phyloP scores from a whole-genome alignment of 2,797 vertebrate species.

The Semotilus atromaculatus region DNA sequence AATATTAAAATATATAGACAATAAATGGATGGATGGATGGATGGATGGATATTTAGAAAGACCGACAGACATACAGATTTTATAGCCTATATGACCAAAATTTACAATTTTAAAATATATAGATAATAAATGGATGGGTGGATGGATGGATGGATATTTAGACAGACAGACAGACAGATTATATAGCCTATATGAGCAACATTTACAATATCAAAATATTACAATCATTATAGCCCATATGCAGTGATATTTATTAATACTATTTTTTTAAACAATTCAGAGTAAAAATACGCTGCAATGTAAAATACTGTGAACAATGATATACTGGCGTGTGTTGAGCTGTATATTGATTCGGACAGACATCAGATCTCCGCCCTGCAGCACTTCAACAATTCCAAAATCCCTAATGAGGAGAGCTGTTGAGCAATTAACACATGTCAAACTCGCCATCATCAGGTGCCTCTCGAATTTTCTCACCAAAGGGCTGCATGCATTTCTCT shows the following conservation, averaged over 20 bases:
- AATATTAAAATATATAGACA: too few relatives aligned
- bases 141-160: too few relatives aligned
- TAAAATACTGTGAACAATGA: not conserved
- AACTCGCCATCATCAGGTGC: conserved; percentile 97
- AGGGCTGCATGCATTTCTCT: conserved; percentile 81
- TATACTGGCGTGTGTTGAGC: not conserved
- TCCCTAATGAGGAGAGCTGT: conserved; percentile 95
- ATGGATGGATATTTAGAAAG: too few relatives aligned
- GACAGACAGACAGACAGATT: too few relatives aligned
- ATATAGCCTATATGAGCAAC: not conserved
- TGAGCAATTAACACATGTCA: conserved; percentile 97
- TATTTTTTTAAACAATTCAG: too few relatives aligned
- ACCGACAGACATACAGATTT: too few relatives aligned
- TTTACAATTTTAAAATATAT: too few relatives aligned
- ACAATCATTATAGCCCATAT: not conserved
- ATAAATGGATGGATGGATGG: too few relatives aligned
- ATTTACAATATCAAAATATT: not conserved
- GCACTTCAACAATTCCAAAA: conserved; percentile 90
- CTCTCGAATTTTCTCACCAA: conserved; percentile 92
- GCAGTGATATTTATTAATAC: not conserved
- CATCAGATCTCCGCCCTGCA: conserved; percentile 83
- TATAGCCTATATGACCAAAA: too few relatives aligned
- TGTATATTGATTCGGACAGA: conserved; percentile 74
- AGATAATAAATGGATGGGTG: too few relatives aligned
- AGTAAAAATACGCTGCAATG: too few relatives aligned